phyloP scores from a whole-genome alignment of 2,797 vertebrate genomes.

The Anisognathus igniventris region DNA sequence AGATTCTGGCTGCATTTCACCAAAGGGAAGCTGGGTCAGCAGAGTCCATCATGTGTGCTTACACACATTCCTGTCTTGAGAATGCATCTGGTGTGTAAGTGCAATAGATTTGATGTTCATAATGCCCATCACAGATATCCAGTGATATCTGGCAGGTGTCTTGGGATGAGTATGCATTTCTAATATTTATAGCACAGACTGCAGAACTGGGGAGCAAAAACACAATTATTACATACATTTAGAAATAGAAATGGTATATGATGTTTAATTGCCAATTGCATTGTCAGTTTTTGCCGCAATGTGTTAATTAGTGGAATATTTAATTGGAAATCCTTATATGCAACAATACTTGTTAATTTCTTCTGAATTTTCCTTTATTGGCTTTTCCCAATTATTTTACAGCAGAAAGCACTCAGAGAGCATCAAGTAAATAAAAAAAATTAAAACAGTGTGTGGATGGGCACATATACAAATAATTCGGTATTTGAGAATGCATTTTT shows the following conservation, averaged over 20 bases:
- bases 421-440: not conserved
- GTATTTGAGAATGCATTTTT: not conserved
- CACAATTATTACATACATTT: not conserved
- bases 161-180: not conserved
- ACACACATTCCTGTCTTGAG: accelerated
- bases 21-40: not conserved
- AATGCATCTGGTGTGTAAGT: accelerated
- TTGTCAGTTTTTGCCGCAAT: not conserved
- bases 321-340: not conserved
- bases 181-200: not conserved
- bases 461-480: not conserved
- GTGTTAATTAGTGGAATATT: not conserved
- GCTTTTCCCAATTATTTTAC: slow-evolving; percentile 28
- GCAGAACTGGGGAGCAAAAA: not conserved
- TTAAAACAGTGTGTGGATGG: not conserved
- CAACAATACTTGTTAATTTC: not conserved
- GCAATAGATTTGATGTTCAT: not conserved
- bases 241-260: not conserved
- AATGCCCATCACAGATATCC: not conserved
- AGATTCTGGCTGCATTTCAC: not conserved
- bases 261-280: not conserved
- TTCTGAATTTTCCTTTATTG: not conserved
- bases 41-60: accelerated
- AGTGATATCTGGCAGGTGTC: not conserved
- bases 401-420: not conserved